phyloP scores from a whole-genome alignment of 2,888 invertebrate species.

The Lacanobia wlatinum region DNA sequence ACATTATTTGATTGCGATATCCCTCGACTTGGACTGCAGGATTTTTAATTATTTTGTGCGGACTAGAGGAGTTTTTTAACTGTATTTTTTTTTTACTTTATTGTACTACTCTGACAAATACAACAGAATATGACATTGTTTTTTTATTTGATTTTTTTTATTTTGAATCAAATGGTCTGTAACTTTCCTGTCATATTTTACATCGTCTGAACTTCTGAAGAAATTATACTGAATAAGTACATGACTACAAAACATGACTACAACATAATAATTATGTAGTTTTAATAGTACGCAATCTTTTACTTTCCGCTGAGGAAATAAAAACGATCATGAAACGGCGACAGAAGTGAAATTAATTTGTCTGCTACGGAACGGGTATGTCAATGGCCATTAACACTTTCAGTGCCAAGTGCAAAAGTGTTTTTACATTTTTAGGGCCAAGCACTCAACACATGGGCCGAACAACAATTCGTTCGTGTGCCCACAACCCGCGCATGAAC shows the following conservation, averaged over 20 bases:
- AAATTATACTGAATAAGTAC: no score
- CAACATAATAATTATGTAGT: no score
- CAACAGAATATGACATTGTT: slow-evolving; percentile 65
- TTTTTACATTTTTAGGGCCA: no score
- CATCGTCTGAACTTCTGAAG: not conserved
- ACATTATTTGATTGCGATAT: slow-evolving; percentile 67
- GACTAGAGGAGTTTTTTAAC: slow-evolving; percentile 53
- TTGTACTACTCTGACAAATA: slow-evolving; percentile 68
- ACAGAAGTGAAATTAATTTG: not conserved
- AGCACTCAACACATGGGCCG: no score
- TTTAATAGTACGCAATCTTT: not conserved
- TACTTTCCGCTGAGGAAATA: not conserved
- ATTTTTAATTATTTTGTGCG: slow-evolving; percentile 62
- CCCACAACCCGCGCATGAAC: no score
- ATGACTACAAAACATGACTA: not conserved
- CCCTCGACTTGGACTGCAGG: slow-evolving; percentile 43
- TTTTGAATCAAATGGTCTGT: not conserved
- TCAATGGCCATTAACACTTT: no score
- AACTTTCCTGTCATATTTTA: not conserved
- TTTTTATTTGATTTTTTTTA: slow-evolving; percentile 50
- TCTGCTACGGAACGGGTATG: no score
- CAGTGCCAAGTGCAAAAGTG: no score
- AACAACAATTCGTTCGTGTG: no score
- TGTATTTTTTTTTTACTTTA: slow-evolving; percentile 64
- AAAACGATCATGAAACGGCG: not conserved